Evolutionary conservation across 2,113 vertebrate genomes (phyloP).

Genomic region (Psettodes erumei): DNA sequence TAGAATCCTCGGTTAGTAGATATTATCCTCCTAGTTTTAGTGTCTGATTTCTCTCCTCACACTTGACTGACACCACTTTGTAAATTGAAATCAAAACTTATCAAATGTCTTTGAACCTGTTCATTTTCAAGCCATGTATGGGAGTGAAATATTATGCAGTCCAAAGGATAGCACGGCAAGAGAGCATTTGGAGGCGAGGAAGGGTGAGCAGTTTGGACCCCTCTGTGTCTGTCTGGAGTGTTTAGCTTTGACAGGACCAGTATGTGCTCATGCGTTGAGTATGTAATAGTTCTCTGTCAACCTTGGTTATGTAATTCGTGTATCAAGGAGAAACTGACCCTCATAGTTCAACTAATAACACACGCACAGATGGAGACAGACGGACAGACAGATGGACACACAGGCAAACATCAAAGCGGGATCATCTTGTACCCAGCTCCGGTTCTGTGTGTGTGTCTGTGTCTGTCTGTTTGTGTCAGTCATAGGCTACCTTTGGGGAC

Average conservation of each 20-base stretch:
- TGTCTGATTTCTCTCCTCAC: conserved; percentile 6
- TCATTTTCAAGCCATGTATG: conserved; percentile 55
- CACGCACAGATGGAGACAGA: conserved; percentile 36
- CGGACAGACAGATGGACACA: conserved; percentile 45
- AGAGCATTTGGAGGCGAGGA: conserved; percentile 30
- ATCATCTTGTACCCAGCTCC: conserved; percentile 53
- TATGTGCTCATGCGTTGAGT: conserved; percentile 53
- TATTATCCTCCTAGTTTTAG: not conserved
- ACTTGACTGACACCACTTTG: conserved; percentile 1
- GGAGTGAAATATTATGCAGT: conserved; percentile 30
- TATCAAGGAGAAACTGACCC: conserved; percentile 67
- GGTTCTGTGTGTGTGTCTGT: not conserved
- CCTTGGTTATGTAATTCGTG: conserved; percentile 66
- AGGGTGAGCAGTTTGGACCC: conserved; percentile 18
- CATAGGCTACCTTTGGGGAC: too few species aligned
- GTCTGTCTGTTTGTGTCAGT: conserved; percentile 3
- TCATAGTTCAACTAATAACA: conserved; percentile 59
- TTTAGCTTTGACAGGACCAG: conserved; percentile 60
- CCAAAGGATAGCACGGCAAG: conserved; percentile 16
- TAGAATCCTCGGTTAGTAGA: not conserved
- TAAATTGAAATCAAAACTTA: not conserved
- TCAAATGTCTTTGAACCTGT: conserved; percentile 6
- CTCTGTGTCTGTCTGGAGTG: conserved; percentile 36
- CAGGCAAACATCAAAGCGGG: conserved; percentile 63
- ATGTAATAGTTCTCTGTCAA: conserved; percentile 63